Conservation (phyloP, 2,888 invertebrate species). For the Quadroppia sp. region DNA sequence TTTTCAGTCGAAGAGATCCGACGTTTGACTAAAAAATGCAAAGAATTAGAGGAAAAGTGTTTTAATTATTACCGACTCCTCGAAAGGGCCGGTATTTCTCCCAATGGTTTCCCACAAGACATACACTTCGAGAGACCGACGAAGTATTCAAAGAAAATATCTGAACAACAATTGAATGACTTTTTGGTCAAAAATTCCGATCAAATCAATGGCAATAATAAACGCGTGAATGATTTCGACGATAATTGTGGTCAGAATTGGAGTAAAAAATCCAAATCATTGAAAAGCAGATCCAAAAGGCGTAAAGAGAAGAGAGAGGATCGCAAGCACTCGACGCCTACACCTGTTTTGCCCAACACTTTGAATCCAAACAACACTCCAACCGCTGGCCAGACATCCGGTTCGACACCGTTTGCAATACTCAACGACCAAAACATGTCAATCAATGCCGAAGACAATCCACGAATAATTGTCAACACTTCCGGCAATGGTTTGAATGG, state of each 20-base stretch:
- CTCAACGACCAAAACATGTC: constrained; percentile 3
- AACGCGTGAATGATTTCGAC: constrained; percentile 9
- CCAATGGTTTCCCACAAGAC: constrained; percentile 44
- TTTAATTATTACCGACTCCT: constrained; percentile 50
- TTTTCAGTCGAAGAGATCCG: constrained; percentile 44
- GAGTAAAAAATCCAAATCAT: neutral
- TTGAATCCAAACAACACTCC: neutral
- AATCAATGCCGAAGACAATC: neutral
- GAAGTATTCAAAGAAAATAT: constrained; percentile 43
- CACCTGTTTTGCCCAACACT: constrained; percentile 4
- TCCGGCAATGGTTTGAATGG: neutral
- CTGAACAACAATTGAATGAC: constrained; percentile 38
- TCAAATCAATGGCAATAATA: constrained; percentile 1
- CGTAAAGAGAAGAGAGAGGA: neutral
- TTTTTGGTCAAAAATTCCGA: neutral
- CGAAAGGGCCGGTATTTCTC: constrained; percentile 50
- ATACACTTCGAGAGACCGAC: constrained; percentile 45
- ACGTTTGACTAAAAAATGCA: constrained; percentile 17
- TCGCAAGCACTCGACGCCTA: neutral
- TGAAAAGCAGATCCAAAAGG: neutral
- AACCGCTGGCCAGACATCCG: neutral
- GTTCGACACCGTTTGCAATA: neutral
- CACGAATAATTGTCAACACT: constrained; percentile 14
- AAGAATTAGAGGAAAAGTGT: constrained; percentile 49
- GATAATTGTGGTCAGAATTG: neutral